A percentile compares a stretch with the other conserved stretches of the same genome.
phyloP scores from a whole-genome alignment of 2,888 invertebrate genomes.

The Epistrophe grossulariae region DNA sequence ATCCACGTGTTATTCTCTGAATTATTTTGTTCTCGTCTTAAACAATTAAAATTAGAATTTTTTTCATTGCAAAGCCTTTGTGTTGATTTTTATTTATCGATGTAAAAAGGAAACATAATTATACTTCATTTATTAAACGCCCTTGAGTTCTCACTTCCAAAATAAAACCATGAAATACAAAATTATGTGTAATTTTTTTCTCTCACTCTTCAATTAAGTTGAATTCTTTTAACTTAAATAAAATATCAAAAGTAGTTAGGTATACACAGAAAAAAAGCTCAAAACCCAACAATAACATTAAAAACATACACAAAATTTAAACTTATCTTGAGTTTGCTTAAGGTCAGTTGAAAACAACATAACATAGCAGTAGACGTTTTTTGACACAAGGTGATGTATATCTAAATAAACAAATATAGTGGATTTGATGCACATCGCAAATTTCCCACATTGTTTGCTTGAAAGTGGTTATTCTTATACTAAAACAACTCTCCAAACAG shows the following conservation, averaged over 20 bases:
- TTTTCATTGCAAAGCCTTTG: not conserved
- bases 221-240: not conserved
- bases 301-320: not conserved
- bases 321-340: not conserved
- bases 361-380: not conserved
- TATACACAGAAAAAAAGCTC: not conserved
- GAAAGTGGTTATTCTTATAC: too few relatives aligned
- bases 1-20: too few relatives aligned
- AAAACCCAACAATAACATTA: not conserved
- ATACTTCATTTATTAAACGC: not conserved
- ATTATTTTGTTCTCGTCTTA: too few relatives aligned
- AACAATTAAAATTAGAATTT: too few relatives aligned
- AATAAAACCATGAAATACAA: not conserved
- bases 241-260: not conserved
- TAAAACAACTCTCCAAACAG: too few relatives aligned
- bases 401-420: not conserved
- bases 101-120: not conserved
- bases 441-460: not conserved
- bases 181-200: not conserved
- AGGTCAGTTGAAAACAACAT: constrained; percentile 3
- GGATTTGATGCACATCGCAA: not conserved
- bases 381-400: not conserved
- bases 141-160: not conserved
- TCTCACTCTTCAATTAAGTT: not conserved
- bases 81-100: not conserved